Base-by-base conservation (phyloP, 1,140 invertebrate species). In the Dryas iulia region DNA sequence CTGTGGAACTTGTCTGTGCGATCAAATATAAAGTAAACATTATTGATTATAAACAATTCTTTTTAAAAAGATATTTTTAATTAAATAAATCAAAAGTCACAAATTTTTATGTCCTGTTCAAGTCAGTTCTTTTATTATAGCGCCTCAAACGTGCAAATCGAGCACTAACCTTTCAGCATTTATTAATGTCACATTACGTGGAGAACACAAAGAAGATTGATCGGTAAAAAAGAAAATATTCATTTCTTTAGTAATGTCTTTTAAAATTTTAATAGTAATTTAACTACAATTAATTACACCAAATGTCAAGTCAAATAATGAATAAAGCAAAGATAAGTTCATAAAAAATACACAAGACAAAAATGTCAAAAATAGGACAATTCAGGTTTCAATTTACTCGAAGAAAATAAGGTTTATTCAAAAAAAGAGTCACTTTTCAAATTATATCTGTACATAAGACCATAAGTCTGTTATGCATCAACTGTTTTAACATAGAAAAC, bases 1-100 rank as follows among this genome's bases (percentile, higher is more conserved):
- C 78, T 57, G 76, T 83, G 82, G 85, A 85, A 82, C 82, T 79
- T 81, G 78, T 70, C 78, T 70, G 75, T 60, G 72, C 59, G 52
- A 67, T n/a, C n/a, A n/a, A n/a, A n/a, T n/a, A n/a, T n/a, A n/a
- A n/a, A n/a, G n/a, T n/a, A n/a, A n/a, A n/a, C n/a, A n/a, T n/a
- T n/a, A n/a, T n/a, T n/a, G n/a, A n/a, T n/a, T n/a, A n/a, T n/a
- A n/a, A n/a, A n/a, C n/a, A n/a, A n/a, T n/a, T n/a, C n/a, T n/a
- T n/a, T n/a, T n/a, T n/a, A n/a, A n/a, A n/a, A n/a, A n/a, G n/a
- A n/a, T n/a, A n/a, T n/a, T n/a, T n/a, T n/a, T n/a, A n/a, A n/a
- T n/a, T n/a, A n/a, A n/a, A n/a, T n/a, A n/a, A n/a, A n/a, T n/a
- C n/a, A n/a, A n/a, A n/a, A n/a, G n/a, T n/a, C n/a, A n/a, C n/a